Evolutionary conservation across 92 coral and sea anemone genomes (phyloP).

Genomic region (Bergia puertoricense): DNA sequence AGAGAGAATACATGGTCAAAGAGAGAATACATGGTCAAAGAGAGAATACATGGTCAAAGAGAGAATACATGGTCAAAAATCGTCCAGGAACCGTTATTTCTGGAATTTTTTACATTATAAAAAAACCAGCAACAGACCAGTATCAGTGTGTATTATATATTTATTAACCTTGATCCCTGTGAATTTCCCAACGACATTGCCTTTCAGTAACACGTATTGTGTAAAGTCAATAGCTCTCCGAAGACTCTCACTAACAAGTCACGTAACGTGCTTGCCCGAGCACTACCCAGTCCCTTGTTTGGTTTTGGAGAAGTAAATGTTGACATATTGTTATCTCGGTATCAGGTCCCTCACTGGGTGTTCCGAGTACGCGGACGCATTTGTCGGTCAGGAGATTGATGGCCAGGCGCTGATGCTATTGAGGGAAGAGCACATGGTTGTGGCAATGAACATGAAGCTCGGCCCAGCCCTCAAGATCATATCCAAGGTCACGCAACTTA

Average conservation of each 20-base stretch:
- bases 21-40: too few relatives aligned
- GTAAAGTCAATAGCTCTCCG: background rate
- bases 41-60: too few relatives aligned
- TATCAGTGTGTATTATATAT: too few relatives aligned
- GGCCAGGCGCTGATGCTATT: constrained; percentile 98
- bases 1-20: too few relatives aligned
- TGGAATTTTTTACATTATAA: too few relatives aligned
- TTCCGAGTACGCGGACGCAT: constrained; percentile 95
- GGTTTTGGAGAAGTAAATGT: background rate
- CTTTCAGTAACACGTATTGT: too few relatives aligned
- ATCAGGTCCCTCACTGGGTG: constrained; percentile 84
- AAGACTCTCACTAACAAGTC: background rate
- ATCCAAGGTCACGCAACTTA: constrained; percentile 96
- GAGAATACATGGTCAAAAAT: too few relatives aligned
- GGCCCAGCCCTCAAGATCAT: constrained; percentile 98
- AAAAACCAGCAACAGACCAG: too few relatives aligned
- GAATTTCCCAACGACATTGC: too few relatives aligned
- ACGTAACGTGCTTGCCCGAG: too few relatives aligned
- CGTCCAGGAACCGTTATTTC: too few relatives aligned
- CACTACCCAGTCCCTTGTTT: background rate
- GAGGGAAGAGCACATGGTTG: constrained; percentile 96
- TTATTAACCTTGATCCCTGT: too few relatives aligned
- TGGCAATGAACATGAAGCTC: constrained; percentile 95
- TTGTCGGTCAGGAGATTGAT: constrained; percentile 93
- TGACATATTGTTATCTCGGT: constrained; percentile 9